Evolutionary conservation across 2,888 invertebrate species (phyloP), one percentile per base, ranked within the genome.

Genomic region (Melieria omissa): DNA sequence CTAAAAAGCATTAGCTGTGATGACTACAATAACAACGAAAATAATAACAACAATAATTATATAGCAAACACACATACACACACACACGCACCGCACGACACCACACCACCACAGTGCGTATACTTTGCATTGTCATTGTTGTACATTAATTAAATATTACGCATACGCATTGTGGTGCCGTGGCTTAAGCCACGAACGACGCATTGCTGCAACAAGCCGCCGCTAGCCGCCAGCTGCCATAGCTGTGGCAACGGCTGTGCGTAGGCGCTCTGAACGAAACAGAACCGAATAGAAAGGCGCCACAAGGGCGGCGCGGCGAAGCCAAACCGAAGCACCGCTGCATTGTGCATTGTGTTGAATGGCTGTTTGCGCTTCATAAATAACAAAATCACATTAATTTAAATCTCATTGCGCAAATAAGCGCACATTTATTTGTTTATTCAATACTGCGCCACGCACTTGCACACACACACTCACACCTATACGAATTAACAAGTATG

Each of bases 321-420:
- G 29, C 29, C 29, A 29, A 29, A 29, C 47, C n/a, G 49, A n/a
- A 41, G 10, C n/a, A 14, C 16, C n/a, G 42, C 16, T 5, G 42
- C 44, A 54, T n/a, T 14, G n/a, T 5, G 14, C 54, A 44, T 54
- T 54, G 44, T 29, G 29, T 29, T 29, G 29, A 29, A 29, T 49
- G 49, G 10, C 14, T 75, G 70, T 75, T 75, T 75, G 71, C 75
- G 75, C 71, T 79, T 79, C 83, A 83, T 83, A 82, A 82, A 83
- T 84, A 81, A 84, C 78, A 74, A 80, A 82, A 83, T 81, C 79
- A 77, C 84, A 82, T 83, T 83, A 82, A 84, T 83, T 84, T 82
- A 79, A 82, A 82, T 79, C 78, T 76, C 77, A 79, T 79, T 80
- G 80, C 78, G 77, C 76, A 76, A 73, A 78, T 78, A 80, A 80